Conservation (phyloP, 1,140 invertebrate genomes). For the Capitella teleta region DNA sequence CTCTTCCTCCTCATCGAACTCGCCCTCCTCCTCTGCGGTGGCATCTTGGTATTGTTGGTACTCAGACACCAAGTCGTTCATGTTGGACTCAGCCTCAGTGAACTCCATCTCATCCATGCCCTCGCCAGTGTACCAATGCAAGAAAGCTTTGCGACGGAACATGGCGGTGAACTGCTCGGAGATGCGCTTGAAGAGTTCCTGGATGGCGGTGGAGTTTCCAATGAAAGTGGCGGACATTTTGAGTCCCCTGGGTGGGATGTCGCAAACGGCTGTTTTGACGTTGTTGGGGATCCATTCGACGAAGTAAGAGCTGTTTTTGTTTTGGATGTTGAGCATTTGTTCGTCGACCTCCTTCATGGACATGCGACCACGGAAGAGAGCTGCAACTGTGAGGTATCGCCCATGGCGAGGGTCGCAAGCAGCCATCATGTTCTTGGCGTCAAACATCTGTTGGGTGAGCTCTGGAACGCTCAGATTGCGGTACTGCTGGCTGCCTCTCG, state of each 20-base stretch:
- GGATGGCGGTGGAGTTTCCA: slow-evolving; percentile 56
- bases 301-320: slow-evolving; percentile 49
- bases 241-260: slow-evolving; percentile 53
- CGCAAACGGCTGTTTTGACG: slow-evolving; percentile 47
- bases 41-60: slow-evolving; percentile 87
- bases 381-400: slow-evolving; percentile 64
- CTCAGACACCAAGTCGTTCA: slow-evolving; percentile 78
- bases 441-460: slow-evolving; percentile 39
- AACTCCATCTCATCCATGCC: slow-evolving; percentile 56
- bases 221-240: slow-evolving; percentile 62
- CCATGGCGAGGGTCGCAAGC: slow-evolving; percentile 64
- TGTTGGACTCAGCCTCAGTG: slow-evolving; percentile 63
- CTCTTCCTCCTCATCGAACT: too few relatives aligned
- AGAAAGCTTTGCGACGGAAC: slow-evolving; percentile 83
- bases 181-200: slow-evolving; percentile 64
- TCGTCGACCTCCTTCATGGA: slow-evolving; percentile 83
- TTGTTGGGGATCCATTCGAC: slow-evolving; percentile 43
- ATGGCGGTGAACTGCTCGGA: slow-evolving; percentile 77
- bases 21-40: slow-evolving; percentile 65
- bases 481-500: slow-evolving; percentile 45
- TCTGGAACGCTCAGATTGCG: slow-evolving; percentile 45
- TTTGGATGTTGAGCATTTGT: slow-evolving; percentile 69
- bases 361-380: slow-evolving; percentile 86
- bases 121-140: slow-evolving; percentile 73
- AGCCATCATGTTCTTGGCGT: slow-evolving; percentile 77